Base-by-base conservation (phyloP, 2,888 invertebrate species). In the Cephus sareptanus region DNA sequence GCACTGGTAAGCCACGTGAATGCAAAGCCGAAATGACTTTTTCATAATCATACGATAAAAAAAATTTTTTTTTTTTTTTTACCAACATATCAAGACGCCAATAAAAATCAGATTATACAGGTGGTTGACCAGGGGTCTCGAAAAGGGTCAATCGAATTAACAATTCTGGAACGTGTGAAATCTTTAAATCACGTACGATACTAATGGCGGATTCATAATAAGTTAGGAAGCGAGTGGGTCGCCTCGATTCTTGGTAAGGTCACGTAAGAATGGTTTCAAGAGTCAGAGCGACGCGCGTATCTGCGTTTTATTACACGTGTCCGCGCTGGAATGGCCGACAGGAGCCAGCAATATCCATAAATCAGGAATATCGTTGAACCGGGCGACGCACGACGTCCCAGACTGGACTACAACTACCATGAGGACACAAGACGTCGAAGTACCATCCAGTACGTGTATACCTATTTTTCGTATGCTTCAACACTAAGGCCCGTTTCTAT, bases 321-420 rank as follows among this genome's bases (percentile, higher is more conserved):
- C 81, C 82, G 75, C 12, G 33, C 33, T 13, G 33, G 31, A 33
- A 33, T 31, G 71, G 71, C 33, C 71, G 71, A 31, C 71, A 71
- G 33, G 71, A 79, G 34, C 34, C 71, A 79, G 83, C 80, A 87
- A 87, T 87, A 87, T 88, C 81, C 84, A 88, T 89, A 89, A 90
- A 90, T 90, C 87, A 86, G 86, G 81, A 88, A 86, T 88, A 88
- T 88, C 85, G 85, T 86, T 86, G 85, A 85, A 87, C 80, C 83
- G 83, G 83, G 78, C 80, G 82, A 81, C 79, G 75, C 35, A 23
- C 15, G 33, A 34, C 9, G 31, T 31, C 71, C 33, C 71, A 34
- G 15, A 71, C 33, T 33, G 71, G 56, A 56, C 56, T 56, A 56
- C 56, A 56, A 56, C 56, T 56, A 56, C 40, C 56, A 56, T 9